Evolutionary conservation across 2,888 invertebrate species (phyloP).

Genomic region (Amphimallon solstitiale): DNA sequence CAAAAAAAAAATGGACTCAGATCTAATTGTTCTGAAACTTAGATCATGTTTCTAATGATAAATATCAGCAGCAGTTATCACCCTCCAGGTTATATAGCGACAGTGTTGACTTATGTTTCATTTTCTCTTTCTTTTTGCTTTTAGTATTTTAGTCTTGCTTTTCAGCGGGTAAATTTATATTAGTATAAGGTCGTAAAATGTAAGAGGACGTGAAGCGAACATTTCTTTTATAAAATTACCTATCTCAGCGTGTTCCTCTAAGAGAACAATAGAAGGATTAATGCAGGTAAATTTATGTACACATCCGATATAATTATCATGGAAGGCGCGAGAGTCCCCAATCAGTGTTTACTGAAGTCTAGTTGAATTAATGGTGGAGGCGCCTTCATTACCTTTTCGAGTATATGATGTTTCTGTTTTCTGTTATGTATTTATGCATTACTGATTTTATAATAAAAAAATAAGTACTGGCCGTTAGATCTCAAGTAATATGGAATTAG

Average conservation of each 20-base stretch:
- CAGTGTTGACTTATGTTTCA: too few relatives aligned
- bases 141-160: too few relatives aligned
- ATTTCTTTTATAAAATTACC: too few relatives aligned
- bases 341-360: neutral
- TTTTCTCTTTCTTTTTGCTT: too few relatives aligned
- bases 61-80: neutral
- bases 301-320: slow-evolving; percentile 14
- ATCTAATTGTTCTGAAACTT: neutral
- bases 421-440: neutral
- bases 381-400: neutral
- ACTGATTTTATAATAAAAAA: too few relatives aligned
- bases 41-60: neutral
- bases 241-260: neutral
- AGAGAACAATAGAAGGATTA: neutral
- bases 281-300: slow-evolving; percentile 17
- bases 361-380: neutral
- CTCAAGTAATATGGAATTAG: too few relatives aligned
- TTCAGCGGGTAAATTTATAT: too few relatives aligned
- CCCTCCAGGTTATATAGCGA: neutral
- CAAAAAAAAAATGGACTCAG: neutral
- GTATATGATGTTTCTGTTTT: slow-evolving; percentile 1
- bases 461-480: too few relatives aligned
- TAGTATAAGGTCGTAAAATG: too few relatives aligned
- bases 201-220: too few relatives aligned
- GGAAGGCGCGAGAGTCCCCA: neutral